These are phyloP conservation scores for Clepsis dumicolana DNA, from an alignment of 2,888 invertebrate genomes.

Conservation along the genomic window DNA sequence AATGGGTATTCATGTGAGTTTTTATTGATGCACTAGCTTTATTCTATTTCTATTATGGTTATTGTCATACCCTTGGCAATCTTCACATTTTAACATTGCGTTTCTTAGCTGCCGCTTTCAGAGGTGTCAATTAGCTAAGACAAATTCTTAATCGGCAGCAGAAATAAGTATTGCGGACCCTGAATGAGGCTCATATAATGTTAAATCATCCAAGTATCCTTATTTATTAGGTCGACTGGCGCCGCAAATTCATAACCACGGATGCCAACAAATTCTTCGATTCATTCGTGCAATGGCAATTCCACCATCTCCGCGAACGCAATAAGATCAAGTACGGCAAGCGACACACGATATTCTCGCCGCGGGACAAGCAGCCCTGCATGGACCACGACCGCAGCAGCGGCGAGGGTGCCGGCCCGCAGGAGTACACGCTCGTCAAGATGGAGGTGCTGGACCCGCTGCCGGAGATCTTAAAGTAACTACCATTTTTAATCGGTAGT, in stretches of 20 bases:
- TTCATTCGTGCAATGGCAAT: slow-evolving; percentile 99
- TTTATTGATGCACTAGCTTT: slow-evolving; percentile 16
- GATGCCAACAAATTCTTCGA: slow-evolving; percentile 99
- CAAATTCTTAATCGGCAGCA: too few relatives aligned
- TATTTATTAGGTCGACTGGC: slow-evolving; percentile 94
- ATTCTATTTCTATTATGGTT: too few relatives aligned
- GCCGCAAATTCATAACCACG: slow-evolving; percentile 99
- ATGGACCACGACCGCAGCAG: slow-evolving; percentile 99
- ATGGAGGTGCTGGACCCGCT: slow-evolving; percentile 93
- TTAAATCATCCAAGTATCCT: background rate
- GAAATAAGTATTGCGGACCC: too few relatives aligned
- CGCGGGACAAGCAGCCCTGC: slow-evolving; percentile 98
- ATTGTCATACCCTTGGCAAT: too few relatives aligned
- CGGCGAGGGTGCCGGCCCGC: slow-evolving; percentile 99
- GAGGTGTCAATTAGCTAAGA: too few relatives aligned
- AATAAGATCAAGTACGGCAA: slow-evolving; percentile 99
- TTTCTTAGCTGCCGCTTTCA: too few relatives aligned
- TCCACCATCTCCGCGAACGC: slow-evolving; percentile 92
- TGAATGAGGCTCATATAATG: too few relatives aligned
- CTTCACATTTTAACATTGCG: background rate
- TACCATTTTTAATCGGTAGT: background rate
- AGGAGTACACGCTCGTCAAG: slow-evolving; percentile 99
- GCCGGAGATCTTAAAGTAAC: slow-evolving; percentile 89
- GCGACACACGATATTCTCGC: slow-evolving; percentile 98
- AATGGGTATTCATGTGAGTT: slow-evolving; percentile 95